Evolutionary conservation across 2,888 invertebrate genomes (phyloP), one percentile per base, ranked within the genome.

Genomic region (Mylabris sibirica): DNA sequence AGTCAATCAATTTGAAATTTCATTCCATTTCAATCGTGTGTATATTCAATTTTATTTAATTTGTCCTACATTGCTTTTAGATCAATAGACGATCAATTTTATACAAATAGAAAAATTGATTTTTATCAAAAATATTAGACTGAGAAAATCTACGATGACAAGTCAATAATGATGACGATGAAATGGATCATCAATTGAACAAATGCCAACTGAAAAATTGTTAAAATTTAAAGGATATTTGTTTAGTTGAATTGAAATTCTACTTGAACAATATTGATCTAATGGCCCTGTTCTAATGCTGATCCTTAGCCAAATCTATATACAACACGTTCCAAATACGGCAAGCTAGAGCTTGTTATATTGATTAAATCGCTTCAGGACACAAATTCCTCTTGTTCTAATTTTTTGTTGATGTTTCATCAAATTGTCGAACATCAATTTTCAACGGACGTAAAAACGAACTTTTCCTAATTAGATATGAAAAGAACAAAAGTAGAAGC

Each of bases 1-100:
- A 14, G 53, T 53, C 53, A 53, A 53, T 53, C 53, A 53, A 24
- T 24, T 53, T 53, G 53, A 12, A 24, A 24, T 49, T 49, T 17
- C 44, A 6, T 44, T 44, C 17, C 6, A 11, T 44, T 44, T 17
- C 12, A 44, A n/a, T 8, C 4, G 12, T n/a, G n/a, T 44, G 44
- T 49, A 20, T 20, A 20, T 20, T 20, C 49, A 20, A 22, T 49
- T 49, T 49, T 20, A 49, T 49, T 49, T 49, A 20, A 20, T 49
- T 49, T 49, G 44, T 17, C 17, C 3, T 49, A 11, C 8, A 49
- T 22, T 11, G 1, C 20, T 2, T 9, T 14, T n/a, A 49, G 20
- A 49, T 20, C 17, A 17, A 49, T 49, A 8, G 44, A 20, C 3
- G 41, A 14, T 41, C 12, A 35, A 9, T 6, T 8, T 9, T 8